These are phyloP conservation scores for Notodonta dromedarius DNA, from an alignment of 2,888 invertebrate species.

Conservation along the genomic window DNA sequence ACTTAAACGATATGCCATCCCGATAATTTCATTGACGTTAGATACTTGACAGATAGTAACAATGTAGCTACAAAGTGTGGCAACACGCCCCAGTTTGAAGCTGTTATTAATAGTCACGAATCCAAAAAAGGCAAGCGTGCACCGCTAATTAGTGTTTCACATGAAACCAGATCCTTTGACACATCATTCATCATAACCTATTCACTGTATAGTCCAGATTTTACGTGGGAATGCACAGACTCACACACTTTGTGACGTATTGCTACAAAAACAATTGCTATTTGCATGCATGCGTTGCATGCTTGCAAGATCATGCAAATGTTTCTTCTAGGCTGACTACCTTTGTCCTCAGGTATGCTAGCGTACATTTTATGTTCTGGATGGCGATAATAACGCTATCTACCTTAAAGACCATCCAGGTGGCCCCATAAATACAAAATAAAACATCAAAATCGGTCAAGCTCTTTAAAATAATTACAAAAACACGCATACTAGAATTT, in stretches of 20 bases:
- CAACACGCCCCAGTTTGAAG: constrained; percentile 12
- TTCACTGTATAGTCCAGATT: constrained; percentile 25
- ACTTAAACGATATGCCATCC: too few relatives aligned
- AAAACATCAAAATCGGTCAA: too few relatives aligned
- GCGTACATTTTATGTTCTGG: too few relatives aligned
- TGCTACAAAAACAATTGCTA: constrained; percentile 12
- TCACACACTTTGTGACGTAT: constrained; percentile 23
- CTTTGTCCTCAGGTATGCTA: too few relatives aligned
- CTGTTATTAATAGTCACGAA: neutral
- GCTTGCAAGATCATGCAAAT: neutral
- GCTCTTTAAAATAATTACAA: too few relatives aligned
- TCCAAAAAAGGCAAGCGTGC: constrained; percentile 2
- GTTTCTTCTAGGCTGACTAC: neutral
- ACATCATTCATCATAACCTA: constrained; percentile 25
- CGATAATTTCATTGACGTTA: too few relatives aligned
- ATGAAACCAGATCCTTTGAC: constrained; percentile 30
- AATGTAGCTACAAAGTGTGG: constrained; percentile 2
- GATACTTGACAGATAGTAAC: neutral
- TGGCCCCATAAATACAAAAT: too few relatives aligned
- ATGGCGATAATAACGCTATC: too few relatives aligned
- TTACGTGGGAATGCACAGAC: constrained; percentile 26
- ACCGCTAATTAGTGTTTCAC: constrained; percentile 11
- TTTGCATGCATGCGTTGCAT: constrained; percentile 1
- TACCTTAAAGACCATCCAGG: too few relatives aligned
- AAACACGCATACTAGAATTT: too few relatives aligned